Base-by-base conservation (phyloP, 2,888 invertebrate genomes). In the Azorinus chamasolen region DNA sequence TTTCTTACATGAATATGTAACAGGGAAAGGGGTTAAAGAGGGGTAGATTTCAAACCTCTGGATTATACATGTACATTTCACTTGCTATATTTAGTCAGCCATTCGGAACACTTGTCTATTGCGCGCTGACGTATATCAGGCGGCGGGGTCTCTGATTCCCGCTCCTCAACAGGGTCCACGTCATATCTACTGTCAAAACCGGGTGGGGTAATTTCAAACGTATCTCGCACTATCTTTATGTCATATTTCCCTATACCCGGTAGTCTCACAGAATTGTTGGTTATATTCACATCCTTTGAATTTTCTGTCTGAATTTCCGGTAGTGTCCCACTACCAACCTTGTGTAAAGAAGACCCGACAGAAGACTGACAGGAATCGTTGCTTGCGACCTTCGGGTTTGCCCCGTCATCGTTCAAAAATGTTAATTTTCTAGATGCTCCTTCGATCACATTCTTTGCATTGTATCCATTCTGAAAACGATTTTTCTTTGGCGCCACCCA, bases 141-240 rank as follows among this genome's bases (percentile, higher is more conserved):
- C n/a, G 89, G 88, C 5, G 88, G 88, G 2, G 86, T 87, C 45
- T 88, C 88, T 1, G 84, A 71, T 39, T 87, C 87, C 8, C 84
- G 58, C 22, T 83, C 83, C 18, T 89, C 87, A 12, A 83, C 80
- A 0, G 87, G 75, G 22, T 83, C 76, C 5, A 88, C 78, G 46
- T 88, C 87, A 57, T 88, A 90, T 5, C 90, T 77, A 20, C 87
- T 87, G 51, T 90, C 90, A 72, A 87, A 90, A 41, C 88, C 89
- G 0, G 86, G 87, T 12, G 88, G 88, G 5, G 90, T 90, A 50
- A 90, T 89, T 71, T 90, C 87, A 72, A 90, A 90, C 2, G 83
- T 84, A 8, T 68, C 69, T n/a, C 83, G 63, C 46, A 70, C 55
- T 8, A 65, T 37, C 8, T 81, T 54, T 8, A 83, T 73, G 14